Percentiles rank a stretch among this genome's conserved stretches.
Conservation (phyloP, 2,888 invertebrate species). For the Ichneumon xanthorius region DNA sequence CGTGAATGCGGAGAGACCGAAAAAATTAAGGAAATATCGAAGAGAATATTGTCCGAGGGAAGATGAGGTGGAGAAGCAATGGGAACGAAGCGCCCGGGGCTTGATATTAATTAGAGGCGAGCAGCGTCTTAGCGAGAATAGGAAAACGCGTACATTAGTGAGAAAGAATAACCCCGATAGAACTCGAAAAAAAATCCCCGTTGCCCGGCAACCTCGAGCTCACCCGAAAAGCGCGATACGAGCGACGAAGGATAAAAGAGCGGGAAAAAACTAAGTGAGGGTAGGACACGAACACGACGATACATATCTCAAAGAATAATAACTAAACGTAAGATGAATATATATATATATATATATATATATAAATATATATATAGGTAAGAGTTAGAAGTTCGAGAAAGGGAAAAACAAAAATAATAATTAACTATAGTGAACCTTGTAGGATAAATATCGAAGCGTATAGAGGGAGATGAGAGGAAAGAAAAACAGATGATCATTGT, state of each 20-base stretch:
- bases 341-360: slow-evolving; percentile 55
- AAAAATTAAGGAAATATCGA: not conserved
- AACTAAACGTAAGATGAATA: slow-evolving; percentile 82
- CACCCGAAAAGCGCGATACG: slow-evolving; percentile 34
- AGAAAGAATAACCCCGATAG: slow-evolving; percentile 35
- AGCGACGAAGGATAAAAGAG: slow-evolving; percentile 35
- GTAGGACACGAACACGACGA: slow-evolving; percentile 80
- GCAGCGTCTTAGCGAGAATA: slow-evolving; percentile 1
- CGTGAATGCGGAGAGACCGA: slow-evolving; percentile 10
- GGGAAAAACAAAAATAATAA: slow-evolving; percentile 69
- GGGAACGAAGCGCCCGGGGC: slow-evolving; percentile 23
- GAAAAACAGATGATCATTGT: slow-evolving; percentile 80
- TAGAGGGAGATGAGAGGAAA: slow-evolving; percentile 43
- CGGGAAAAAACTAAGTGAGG: slow-evolving; percentile 60
- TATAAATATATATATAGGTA: slow-evolving; percentile 17
- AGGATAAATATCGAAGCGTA: slow-evolving; percentile 41
- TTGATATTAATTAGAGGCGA: slow-evolving; percentile 16
- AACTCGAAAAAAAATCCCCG: slow-evolving; percentile 14
- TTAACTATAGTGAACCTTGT: slow-evolving; percentile 61
- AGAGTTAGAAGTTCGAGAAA: slow-evolving; percentile 39
- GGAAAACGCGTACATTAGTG: slow-evolving; percentile 24
- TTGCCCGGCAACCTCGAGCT: slow-evolving; percentile 16
- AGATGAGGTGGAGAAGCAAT: slow-evolving; percentile 6
- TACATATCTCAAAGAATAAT: slow-evolving; percentile 85
- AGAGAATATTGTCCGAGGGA: slow-evolving; percentile 8